Evolutionary conservation across 2,888 invertebrate species (phyloP), one percentile per base, ranked within the genome.

Genomic region (Yponomeuta evonymella): DNA sequence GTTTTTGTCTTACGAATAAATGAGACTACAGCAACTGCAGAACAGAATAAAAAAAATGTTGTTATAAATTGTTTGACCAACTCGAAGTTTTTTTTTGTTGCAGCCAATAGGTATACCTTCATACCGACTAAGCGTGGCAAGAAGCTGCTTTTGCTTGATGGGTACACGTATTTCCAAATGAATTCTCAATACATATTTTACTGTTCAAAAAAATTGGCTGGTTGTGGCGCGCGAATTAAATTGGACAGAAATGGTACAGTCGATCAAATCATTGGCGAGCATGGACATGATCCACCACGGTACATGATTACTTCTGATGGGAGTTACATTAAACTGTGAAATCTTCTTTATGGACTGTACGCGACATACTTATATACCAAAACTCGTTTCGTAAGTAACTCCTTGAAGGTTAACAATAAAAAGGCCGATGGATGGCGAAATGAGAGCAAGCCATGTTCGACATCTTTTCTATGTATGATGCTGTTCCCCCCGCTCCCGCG

Each of bases 171-270:
- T 65, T 73, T 71, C 12, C 36, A 69, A 12, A 43, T 12, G n/a
- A 67, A 36, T 15, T 11, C n/a, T n/a, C 3, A 2, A 15, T 2
- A 43, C n/a, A 6, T n/a, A 6, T 67, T 33, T 36, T 67, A 43
- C 15, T 67, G 36, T 15, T 43, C 36, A n/a, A 67, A 48, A 48
- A 73, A 72, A 48, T 33, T 6, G 77, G 64, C 74, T 72, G 75
- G 75, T 0, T 78, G 76, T 64, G 74, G 72, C 63, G 76, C 74
- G 0, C 73, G 70, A 10, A 72, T 78, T 5, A 76, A 74, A 63
- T 65, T 76, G n/a, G 72, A 71, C 51, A 48, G 29, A 2, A 48
- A 72, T 12, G 73, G 75, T 0, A 15, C 51, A 1, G 66, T 73
- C 33, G 62, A 48, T 30, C 6, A 48, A 33, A 15, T 70, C 48